phyloP scores from a whole-genome alignment of 2,113 vertebrate species.

The Emydura subglobosa region DNA sequence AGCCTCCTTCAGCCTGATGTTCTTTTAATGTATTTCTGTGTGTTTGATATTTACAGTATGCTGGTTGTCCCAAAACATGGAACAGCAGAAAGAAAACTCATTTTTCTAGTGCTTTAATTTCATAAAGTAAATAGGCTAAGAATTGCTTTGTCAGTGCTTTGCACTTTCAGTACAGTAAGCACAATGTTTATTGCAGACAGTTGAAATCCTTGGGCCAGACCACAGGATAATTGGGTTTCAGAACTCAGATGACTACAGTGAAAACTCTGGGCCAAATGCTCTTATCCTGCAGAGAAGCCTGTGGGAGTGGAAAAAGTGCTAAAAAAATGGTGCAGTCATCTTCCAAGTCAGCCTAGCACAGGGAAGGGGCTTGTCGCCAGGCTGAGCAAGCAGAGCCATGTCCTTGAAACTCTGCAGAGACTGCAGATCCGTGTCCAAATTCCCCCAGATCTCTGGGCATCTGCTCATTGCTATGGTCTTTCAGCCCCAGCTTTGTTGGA shows the following conservation, averaged over 20 bases:
- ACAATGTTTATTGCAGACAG: conserved; percentile 21
- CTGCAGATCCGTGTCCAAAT: fast-evolving
- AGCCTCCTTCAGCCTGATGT: neutral
- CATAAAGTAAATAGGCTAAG: conserved; percentile 63
- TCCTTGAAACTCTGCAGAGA: neutral
- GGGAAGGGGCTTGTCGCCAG: neutral
- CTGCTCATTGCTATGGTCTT: fast-evolving
- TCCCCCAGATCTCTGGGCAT: neutral
- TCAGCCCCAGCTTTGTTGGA: fast-evolving
- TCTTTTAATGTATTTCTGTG: conserved; percentile 2
- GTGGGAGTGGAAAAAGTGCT: neutral
- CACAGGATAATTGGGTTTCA: conserved; percentile 66
- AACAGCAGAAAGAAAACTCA: conserved; percentile 25
- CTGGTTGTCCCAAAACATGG: conserved; percentile 33
- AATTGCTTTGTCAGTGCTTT: conserved; percentile 56
- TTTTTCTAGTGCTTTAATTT: conserved; percentile 53
- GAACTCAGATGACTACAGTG: conserved; percentile 61
- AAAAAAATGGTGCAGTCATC: conserved; percentile 45
- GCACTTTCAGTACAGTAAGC: conserved; percentile 29
- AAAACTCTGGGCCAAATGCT: conserved; percentile 20
- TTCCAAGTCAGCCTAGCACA: neutral
- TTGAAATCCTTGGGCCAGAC: conserved; percentile 44
- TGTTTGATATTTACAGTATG: conserved; percentile 45
- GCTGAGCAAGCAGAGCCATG: neutral
- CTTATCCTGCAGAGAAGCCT: neutral